These are phyloP conservation scores for Oceanites oceanicus DNA, from an alignment of 2,113 vertebrate species.

Conservation along the genomic window DNA sequence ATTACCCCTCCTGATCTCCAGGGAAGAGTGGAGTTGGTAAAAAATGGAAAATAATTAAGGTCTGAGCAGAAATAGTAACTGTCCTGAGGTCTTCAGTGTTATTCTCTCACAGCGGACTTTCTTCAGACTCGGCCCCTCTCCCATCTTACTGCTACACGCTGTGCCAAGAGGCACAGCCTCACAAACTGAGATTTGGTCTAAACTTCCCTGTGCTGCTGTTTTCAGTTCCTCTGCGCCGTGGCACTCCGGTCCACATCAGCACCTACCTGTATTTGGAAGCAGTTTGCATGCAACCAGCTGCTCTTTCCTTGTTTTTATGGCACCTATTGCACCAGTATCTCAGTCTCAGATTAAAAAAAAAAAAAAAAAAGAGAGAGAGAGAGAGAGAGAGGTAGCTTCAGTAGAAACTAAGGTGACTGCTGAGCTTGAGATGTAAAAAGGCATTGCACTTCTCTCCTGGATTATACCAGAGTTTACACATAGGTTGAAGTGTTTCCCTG, in stretches of 20 bases:
- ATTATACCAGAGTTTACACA: not conserved
- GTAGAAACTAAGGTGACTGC: not conserved
- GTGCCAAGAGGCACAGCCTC: not conserved
- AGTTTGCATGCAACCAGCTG: not conserved
- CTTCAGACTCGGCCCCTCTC: not conserved
- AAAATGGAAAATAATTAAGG: constrained; percentile 1
- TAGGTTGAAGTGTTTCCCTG: not conserved
- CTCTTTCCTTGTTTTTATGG: not conserved
- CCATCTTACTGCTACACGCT: not conserved
- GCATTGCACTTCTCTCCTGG: not conserved
- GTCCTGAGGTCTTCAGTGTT: not conserved
- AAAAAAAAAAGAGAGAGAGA: too few relatives aligned
- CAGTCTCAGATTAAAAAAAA: not conserved
- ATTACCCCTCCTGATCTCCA: not conserved
- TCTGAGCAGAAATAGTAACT: not conserved
- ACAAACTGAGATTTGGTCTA: not conserved
- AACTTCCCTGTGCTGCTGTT: not conserved
- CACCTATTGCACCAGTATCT: not conserved
- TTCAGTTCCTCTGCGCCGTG: not conserved
- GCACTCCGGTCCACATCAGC: not conserved
- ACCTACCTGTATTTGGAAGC: not conserved
- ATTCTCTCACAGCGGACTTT: not conserved
- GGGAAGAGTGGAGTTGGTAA: not conserved
- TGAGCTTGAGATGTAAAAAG: not conserved
- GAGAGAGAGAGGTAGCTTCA: not conserved